Percentiles rank a stretch among this genome's conserved stretches.
phyloP scores from a whole-genome alignment of 2,888 invertebrate species.

The Argynnis bischoffii region DNA sequence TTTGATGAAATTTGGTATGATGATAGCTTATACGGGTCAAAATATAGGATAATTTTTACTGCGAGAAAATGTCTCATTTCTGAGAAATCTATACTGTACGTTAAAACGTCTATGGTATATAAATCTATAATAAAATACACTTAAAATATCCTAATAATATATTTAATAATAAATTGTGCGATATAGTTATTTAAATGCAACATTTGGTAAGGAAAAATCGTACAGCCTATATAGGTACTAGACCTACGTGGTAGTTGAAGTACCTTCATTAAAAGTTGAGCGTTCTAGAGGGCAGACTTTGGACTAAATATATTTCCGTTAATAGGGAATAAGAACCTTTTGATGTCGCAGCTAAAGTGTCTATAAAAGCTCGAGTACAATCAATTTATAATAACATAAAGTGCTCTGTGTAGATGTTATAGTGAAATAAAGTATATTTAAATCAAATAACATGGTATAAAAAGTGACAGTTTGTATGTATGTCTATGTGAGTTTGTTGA shows the following conservation, averaged over 20 bases:
- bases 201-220: slow-evolving; percentile 27
- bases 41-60: no score
- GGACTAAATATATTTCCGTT: slow-evolving; percentile 38
- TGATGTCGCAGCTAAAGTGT: slow-evolving; percentile 29
- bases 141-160: no score
- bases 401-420: neutral
- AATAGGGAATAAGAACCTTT: slow-evolving; percentile 36
- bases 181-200: slow-evolving; percentile 23
- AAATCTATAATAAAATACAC: no score
- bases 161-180: neutral
- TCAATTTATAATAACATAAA: slow-evolving; percentile 15
- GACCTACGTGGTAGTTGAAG: slow-evolving; percentile 35
- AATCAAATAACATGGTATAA: no score
- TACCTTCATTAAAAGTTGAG: slow-evolving; percentile 41
- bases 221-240: slow-evolving; percentile 22
- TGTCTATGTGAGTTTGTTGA: no score
- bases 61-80: no score
- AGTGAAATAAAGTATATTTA: no score
- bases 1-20: no score
- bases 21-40: no score
- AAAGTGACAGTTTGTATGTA: no score
- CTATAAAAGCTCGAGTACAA: slow-evolving; percentile 25
- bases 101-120: no score
- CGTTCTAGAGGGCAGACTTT: slow-evolving; percentile 34
- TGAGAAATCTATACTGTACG: no score